phyloP scores from a whole-genome alignment of 1,140 invertebrate species.

The Chionoecetes opilio region DNA sequence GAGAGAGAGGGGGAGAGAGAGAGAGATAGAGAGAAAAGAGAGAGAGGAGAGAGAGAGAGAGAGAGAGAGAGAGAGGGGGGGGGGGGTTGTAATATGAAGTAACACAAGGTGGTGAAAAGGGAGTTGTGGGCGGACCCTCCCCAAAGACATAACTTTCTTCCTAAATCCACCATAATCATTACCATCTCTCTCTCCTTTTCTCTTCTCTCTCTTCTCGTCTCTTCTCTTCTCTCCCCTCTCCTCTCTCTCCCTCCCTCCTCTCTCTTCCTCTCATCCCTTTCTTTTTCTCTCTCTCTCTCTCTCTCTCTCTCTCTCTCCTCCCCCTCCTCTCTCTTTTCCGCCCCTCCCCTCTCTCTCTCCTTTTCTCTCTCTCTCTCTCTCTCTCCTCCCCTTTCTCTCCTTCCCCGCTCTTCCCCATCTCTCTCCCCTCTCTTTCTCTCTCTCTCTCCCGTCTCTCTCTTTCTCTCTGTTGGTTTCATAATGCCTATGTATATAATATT shows the following conservation, averaged over 20 bases:
- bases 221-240: background rate
- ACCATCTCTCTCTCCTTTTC: background rate
- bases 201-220: background rate
- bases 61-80: background rate
- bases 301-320: constrained; percentile 64
- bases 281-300: constrained; percentile 66
- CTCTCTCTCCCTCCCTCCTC: background rate
- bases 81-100: background rate
- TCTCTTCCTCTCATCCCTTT: background rate
- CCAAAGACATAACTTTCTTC: background rate
- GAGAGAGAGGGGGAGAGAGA: background rate
- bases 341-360: background rate
- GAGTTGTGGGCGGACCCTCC: background rate
- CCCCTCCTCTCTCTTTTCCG: too few species aligned
- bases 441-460: constrained; percentile 69
- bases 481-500: too few species aligned
- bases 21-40: background rate
- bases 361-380: background rate
- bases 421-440: constrained; percentile 44
- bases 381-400: background rate
- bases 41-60: background rate
- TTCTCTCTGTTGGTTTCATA: constrained; percentile 4
- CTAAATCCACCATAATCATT: constrained; percentile 10
- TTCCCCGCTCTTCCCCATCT: background rate
- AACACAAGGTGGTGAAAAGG: too few species aligned